Conservation (phyloP, 1,140 invertebrate genomes). For the Pseudoatta argentina region DNA sequence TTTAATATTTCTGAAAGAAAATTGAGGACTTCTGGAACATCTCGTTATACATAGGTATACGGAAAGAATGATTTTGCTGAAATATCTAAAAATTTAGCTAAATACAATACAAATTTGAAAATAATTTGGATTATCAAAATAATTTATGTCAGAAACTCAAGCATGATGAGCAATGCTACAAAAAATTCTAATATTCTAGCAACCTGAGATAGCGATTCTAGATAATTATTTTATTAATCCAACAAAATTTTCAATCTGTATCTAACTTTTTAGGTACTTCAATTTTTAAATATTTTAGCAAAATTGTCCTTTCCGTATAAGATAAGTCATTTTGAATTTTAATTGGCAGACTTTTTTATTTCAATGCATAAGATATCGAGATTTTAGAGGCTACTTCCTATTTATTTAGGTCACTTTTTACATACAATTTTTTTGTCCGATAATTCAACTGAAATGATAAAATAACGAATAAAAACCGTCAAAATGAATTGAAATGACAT, state of each 20-base stretch:
- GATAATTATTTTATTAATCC: no score
- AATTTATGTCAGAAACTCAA: no score
- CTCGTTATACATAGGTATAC: background rate
- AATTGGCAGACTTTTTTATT: background rate
- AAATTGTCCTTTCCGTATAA: background rate
- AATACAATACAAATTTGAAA: no score
- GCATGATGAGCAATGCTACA: no score
- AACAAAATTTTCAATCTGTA: no score
- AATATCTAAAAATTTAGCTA: no score
- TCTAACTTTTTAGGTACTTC: no score
- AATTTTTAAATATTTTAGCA: no score
- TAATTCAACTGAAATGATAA: background rate
- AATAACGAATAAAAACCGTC: conserved; percentile 7
- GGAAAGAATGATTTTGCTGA: no score
- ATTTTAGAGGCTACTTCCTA: conserved; percentile 19
- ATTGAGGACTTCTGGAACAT: background rate
- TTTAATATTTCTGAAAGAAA: background rate
- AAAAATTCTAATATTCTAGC: no score
- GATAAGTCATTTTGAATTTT: conserved; percentile 27
- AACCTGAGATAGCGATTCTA: no score
- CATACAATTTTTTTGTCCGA: conserved; percentile 1
- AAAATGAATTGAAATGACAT: conserved; percentile 5
- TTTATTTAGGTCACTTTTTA: conserved; percentile 36
- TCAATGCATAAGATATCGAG: background rate
- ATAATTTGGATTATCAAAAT: no score